Evolutionary conservation across 2,888 invertebrate species (phyloP).

Genomic region (Aspidapion aeneum): DNA sequence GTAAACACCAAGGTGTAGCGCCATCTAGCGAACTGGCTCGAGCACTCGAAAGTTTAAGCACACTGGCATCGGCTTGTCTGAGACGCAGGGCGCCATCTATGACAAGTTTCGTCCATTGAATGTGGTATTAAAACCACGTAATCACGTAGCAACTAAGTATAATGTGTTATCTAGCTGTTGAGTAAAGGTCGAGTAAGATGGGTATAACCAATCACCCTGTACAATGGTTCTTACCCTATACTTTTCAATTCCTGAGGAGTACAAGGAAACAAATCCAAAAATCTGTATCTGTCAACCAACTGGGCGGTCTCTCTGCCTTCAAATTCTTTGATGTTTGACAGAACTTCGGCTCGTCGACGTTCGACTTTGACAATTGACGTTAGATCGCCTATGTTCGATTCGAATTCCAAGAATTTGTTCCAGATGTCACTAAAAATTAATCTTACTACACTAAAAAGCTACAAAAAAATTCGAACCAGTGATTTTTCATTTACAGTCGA

Average conservation of each 20-base stretch:
- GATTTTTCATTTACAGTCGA: no score
- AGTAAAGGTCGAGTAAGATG: no score
- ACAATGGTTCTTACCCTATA: constrained; percentile 72
- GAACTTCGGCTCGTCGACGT: constrained; percentile 82
- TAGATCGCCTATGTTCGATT: constrained; percentile 96
- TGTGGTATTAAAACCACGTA: no score
- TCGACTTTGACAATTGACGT: constrained; percentile 98
- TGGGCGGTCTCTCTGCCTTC: constrained; percentile 97
- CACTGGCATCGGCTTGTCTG: no score
- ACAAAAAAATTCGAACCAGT: not conserved
- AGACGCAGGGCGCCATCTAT: no score
- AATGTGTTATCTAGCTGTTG: no score
- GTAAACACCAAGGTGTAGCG: no score
- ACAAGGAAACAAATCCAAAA: constrained; percentile 93
- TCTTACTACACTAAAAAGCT: not conserved
- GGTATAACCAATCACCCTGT: no score
- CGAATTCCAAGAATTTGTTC: constrained; percentile 98
- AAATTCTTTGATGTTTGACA: constrained; percentile 94
- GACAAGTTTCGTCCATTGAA: no score
- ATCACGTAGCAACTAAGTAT: no score
- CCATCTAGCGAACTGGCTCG: no score
- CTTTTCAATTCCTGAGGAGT: constrained; percentile 84
- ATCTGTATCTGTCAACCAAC: constrained; percentile 93
- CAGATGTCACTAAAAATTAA: constrained; percentile 77
- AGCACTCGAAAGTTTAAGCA: no score